Conservation (phyloP, 2,797 vertebrate genomes). For the Ara ararauna region DNA sequence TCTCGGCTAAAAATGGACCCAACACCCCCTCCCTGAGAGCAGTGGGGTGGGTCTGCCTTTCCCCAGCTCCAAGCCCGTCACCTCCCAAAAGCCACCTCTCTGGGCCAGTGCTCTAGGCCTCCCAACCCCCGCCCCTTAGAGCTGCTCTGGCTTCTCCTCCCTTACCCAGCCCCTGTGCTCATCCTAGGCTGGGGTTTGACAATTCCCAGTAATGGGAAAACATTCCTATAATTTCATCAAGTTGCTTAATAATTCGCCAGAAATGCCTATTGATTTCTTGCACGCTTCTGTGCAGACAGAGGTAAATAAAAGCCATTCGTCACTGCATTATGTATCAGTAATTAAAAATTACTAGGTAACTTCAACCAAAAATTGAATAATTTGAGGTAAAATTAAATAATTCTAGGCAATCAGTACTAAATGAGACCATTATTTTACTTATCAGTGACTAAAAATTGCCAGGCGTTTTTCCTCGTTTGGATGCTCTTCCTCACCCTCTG, state of each 20-base stretch:
- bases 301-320: constrained; percentile 67
- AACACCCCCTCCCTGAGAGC: neutral
- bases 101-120: fast-evolving
- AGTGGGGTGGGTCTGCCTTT: neutral
- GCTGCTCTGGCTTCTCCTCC: neutral
- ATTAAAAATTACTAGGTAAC: constrained; percentile 73
- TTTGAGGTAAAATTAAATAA: constrained; percentile 69
- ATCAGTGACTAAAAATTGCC: constrained; percentile 71
- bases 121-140: neutral
- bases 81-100: neutral
- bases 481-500: constrained; percentile 29
- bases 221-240: constrained; percentile 43
- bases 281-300: constrained; percentile 44
- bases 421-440: constrained; percentile 69
- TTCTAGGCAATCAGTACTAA: constrained; percentile 62
- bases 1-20: constrained; percentile 37
- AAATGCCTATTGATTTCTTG: constrained; percentile 65
- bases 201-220: constrained; percentile 5
- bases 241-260: constrained; percentile 40
- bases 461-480: constrained; percentile 49
- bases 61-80: neutral
- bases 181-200: neutral
- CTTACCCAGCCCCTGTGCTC: fast-evolving
- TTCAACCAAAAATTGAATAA: constrained; percentile 68
- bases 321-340: constrained; percentile 43